Percentiles rank a stretch among this genome's conserved stretches.
phyloP scores from a whole-genome alignment of 1,140 invertebrate species.

The Sycobia sp. region DNA sequence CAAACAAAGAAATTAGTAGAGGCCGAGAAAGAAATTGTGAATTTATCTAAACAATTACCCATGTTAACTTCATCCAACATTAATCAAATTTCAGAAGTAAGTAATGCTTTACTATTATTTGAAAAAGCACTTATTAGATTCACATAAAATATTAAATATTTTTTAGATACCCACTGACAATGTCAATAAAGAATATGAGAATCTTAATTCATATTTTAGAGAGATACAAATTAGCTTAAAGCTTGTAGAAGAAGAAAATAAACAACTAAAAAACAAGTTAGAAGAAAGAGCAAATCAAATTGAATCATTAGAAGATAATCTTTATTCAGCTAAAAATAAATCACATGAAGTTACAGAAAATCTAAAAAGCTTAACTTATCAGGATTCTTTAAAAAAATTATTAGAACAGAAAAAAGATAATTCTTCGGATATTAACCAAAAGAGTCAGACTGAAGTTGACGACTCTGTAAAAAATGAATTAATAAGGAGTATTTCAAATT shows the following conservation, averaged over 20 bases:
- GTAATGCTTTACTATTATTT: neutral
- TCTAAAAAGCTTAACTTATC: constrained; percentile 25
- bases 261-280: constrained; percentile 36
- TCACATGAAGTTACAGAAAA: constrained; percentile 27
- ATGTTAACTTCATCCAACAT: neutral
- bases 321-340: constrained; percentile 36
- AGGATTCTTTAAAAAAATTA: constrained; percentile 1
- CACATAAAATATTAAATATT: neutral
- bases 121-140: neutral
- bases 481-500: too few species aligned
- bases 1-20: constrained; percentile 40
- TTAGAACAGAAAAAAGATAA: neutral
- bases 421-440: neutral
- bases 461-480: neutral
- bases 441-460: constrained; percentile 9
- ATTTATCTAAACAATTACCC: constrained; percentile 34
- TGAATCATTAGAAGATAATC: constrained; percentile 34
- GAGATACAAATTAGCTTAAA: constrained; percentile 14
- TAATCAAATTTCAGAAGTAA: too few species aligned
- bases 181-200: constrained; percentile 3
- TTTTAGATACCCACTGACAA: neutral
- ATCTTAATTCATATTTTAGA: constrained; percentile 15
- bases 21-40: constrained; percentile 34
- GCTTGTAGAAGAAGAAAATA: constrained; percentile 30
- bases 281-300: constrained; percentile 36